Evolutionary conservation across 1,140 invertebrate genomes (phyloP).

Genomic region (Trachymyrmex cornetzi): DNA sequence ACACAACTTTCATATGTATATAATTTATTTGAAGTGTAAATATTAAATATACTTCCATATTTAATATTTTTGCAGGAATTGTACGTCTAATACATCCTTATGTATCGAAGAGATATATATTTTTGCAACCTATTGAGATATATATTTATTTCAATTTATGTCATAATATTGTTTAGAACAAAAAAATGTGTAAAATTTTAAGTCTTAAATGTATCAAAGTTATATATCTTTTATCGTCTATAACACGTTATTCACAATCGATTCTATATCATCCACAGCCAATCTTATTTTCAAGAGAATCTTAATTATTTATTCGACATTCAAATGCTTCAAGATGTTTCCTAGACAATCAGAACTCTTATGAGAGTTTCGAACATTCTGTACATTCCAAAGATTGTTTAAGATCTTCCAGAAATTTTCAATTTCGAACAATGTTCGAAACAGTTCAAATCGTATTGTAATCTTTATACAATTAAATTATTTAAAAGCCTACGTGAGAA

Average conservation of each 20-base stretch:
- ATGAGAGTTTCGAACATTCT: background rate
- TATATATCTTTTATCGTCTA: no score
- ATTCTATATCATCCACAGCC: background rate
- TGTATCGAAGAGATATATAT: background rate
- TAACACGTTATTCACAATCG: background rate
- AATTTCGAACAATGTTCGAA: background rate
- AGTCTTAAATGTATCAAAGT: no score
- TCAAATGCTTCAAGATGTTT: background rate
- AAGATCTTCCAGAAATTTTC: background rate
- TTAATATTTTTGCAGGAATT: no score
- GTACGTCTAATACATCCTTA: background rate
- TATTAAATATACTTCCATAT: no score
- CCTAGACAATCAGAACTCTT: background rate
- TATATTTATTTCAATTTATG: no score
- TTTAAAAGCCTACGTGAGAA: background rate
- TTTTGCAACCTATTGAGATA: no score
- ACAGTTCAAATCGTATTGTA: background rate
- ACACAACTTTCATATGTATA: no score
- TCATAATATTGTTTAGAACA: no score
- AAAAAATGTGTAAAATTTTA: no score
- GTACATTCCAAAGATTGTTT: background rate
- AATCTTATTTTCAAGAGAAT: background rate
- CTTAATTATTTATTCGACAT: background rate
- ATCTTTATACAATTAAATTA: slow-evolving; percentile 8
- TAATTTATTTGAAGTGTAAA: no score